Evolutionary conservation across 2,797 vertebrate species (phyloP), one percentile per base, ranked within the genome.

Genomic region (Lepilemur septentrionalis): DNA sequence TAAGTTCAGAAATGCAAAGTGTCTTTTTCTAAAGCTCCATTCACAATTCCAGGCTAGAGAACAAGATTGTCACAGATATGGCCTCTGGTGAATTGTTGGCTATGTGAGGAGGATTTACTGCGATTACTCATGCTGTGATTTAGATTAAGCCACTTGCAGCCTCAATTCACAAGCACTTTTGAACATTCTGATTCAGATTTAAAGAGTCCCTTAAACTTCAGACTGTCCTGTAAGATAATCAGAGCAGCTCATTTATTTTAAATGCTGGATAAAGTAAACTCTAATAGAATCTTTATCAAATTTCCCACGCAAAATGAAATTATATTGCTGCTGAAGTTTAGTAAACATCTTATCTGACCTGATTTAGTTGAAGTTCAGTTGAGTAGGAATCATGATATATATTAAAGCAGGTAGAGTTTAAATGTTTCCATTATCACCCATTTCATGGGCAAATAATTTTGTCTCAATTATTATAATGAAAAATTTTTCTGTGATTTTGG

Each of bases 41-140:
- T 97, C 96, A 97, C 89, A 96, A 96, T 89, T 80, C 18, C 28
- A 35, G 57, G 43, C 69, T 73, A 52, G 22, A 78, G 89, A 89
- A 78, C 14, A 84, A 87, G 38, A 94, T 41, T 89, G 38, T 76
- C 92, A 93, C 78, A 96, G 93, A 98, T 82, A 30, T 50, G 28
- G 73, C 75, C 89, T 65, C 55, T 89, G 46, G 92, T 92, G 78
- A 97, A 89, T 95, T 88, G 92, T n/a, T 92, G 75, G 14, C 79
- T 79, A 41, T 94, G 43, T 23, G 48, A 89, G 78, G 59, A 97
- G 61, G 50, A 91, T 97, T 98, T 84, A 89, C 15, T 80, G n/a
- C 76, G 69, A 87, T 94, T 92, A 73, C 41, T 97, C 93, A 70
- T 89, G 97, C 97, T 97, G 93, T 86, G 94, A 94, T 97, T 96